Conservation (phyloP, 2,797 vertebrate species). For the Gallinago solitaria region DNA sequence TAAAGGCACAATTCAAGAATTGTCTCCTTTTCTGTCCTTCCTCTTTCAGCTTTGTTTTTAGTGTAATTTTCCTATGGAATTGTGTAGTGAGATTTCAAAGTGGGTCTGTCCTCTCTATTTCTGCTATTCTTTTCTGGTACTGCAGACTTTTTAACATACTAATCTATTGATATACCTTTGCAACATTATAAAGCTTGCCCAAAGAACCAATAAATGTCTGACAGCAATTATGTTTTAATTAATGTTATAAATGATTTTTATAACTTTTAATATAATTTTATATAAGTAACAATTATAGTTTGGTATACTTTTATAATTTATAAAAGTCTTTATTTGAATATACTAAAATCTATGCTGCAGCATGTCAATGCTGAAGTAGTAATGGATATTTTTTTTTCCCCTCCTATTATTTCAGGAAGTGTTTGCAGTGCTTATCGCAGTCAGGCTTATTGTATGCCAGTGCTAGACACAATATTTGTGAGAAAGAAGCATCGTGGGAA, state of each 20-base stretch:
- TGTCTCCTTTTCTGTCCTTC: neutral
- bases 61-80: neutral
- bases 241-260: neutral
- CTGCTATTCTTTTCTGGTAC: neutral
- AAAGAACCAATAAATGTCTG: neutral
- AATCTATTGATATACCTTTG: neutral
- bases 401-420: conserved; percentile 77
- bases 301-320: neutral
- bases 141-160: neutral
- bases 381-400: conserved; percentile 4
- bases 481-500: conserved; percentile 80
- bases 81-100: neutral
- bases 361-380: neutral
- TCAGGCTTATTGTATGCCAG: conserved; percentile 81
- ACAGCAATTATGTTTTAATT: neutral
- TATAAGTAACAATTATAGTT: neutral
- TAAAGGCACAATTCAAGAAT: neutral
- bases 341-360: neutral
- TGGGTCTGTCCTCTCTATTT: neutral
- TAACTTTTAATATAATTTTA: neutral
- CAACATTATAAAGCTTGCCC: neutral
- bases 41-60: neutral
- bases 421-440: conserved; percentile 54
- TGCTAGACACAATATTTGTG: conserved; percentile 90
- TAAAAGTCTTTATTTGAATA: neutral